Evolutionary conservation across 1,140 invertebrate species (phyloP), one percentile per base, ranked within the genome.

Genomic region (Ips nitidus): DNA sequence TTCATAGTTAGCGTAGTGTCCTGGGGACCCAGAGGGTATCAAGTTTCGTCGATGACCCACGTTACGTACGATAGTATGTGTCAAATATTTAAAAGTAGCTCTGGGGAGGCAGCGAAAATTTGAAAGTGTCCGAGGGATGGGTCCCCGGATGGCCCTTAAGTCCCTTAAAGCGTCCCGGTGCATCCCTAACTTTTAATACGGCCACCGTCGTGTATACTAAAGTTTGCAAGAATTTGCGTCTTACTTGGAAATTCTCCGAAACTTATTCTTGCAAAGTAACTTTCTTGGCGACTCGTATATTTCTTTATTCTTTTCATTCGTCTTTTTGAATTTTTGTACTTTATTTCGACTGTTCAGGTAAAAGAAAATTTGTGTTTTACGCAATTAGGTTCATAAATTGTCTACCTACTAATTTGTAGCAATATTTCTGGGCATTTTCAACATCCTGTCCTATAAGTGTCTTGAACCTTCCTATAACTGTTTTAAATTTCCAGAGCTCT

Each of bases 61-160:
- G 76, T 80, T 73, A 72, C 71, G 75, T 76, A 75, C n/a, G 79
- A 80, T 80, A 80, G 73, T 78, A 80, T 79, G 79, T 80, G 79
- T 80, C 79, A 80, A 80, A 80, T 80, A 80, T 80, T 80, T 80
- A 78, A 80, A 79, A 75, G 79, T 76, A 77, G 78, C 79, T 76
- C 79, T 69, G 50, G 67, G 79, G 79, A 77, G 68, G 63, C 79
- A 76, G 75, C 75, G 77, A 77, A 79, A 80, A 78, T 80, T 80
- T 73, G 71, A 79, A 80, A 80, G 75, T 80, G 79, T 79, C 79
- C 79, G 76, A 80, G 79, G 78, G 78, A 75, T 50, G 73, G 66
- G 72, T 80, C 78, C 79, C 79, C 69, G 36, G 78, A 67, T 70
- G 75, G 68, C 77, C 78, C 75, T 80, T 74, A 76, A 69, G 71